Evolutionary conservation across 2,888 invertebrate genomes (phyloP).

Genomic region (Trichopria drosophilae): DNA sequence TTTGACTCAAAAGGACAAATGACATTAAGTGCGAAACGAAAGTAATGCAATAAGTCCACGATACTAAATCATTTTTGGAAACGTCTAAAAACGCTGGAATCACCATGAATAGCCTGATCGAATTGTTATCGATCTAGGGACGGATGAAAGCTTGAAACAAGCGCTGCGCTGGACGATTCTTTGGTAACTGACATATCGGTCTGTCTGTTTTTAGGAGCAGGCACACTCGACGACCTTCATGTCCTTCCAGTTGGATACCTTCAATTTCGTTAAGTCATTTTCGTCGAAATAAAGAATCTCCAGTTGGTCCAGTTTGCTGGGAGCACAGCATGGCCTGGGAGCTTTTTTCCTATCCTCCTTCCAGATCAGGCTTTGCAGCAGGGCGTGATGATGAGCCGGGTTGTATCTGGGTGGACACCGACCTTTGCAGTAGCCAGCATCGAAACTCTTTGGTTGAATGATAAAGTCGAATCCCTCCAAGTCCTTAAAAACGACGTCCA

Average conservation of each 20-base stretch:
- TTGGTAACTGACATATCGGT: not conserved
- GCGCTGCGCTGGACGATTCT: too few species aligned
- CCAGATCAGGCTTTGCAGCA: slow-evolving; percentile 70
- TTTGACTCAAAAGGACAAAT: too few species aligned
- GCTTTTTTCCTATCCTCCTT: slow-evolving; percentile 63
- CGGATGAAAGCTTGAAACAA: too few species aligned
- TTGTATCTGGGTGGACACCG: slow-evolving; percentile 70
- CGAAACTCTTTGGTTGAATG: slow-evolving; percentile 70
- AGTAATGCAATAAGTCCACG: too few species aligned
- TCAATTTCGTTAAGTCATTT: slow-evolving; percentile 64
- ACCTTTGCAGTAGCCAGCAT: slow-evolving; percentile 73
- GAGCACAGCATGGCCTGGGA: slow-evolving; percentile 71
- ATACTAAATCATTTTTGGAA: too few species aligned
- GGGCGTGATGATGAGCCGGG: slow-evolving; percentile 72
- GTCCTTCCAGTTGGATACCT: slow-evolving; percentile 71
- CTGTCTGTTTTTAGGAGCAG: slow-evolving; percentile 67
- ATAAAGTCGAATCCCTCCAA: slow-evolving; percentile 69
- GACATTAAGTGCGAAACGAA: too few species aligned
- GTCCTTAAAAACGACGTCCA: slow-evolving; percentile 69
- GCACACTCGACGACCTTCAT: slow-evolving; percentile 74
- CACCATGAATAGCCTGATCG: too few species aligned
- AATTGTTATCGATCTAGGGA: too few species aligned
- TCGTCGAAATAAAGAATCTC: slow-evolving; percentile 70
- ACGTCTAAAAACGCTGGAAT: too few species aligned
- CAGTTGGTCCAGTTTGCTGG: slow-evolving; percentile 67